Percentiles rank a stretch among this genome's conserved stretches.
Evolutionary conservation across 92 coral and sea anemone genomes (phyloP).

Genomic region (Epizoanthus stellaris): DNA sequence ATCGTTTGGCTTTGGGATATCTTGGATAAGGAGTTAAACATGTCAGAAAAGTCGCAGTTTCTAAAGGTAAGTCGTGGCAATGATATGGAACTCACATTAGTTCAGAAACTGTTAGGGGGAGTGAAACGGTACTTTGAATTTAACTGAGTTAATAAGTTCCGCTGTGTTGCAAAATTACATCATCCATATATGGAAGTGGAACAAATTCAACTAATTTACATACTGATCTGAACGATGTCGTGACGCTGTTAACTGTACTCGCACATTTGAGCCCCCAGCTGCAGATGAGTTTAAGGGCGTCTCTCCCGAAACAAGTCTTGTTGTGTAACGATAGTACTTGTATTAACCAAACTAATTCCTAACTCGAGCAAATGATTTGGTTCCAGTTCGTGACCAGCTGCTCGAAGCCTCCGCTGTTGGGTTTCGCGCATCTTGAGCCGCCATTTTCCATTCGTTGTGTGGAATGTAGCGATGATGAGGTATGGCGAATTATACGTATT

Average conservation of each 20-base stretch:
- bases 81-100: too few relatives aligned
- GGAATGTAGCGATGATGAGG: constrained; percentile 96
- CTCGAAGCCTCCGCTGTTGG: constrained; percentile 96
- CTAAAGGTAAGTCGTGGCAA: constrained; percentile 67
- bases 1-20: constrained; percentile 96
- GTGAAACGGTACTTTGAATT: too few relatives aligned
- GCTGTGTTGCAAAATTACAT: too few relatives aligned
- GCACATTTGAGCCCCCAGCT: too few relatives aligned
- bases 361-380: not conserved
- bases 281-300: too few relatives aligned
- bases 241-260: too few relatives aligned
- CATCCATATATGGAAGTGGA: too few relatives aligned
- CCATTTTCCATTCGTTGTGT: constrained; percentile 97
- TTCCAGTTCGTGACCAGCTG: constrained; percentile 96
- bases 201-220: too few relatives aligned
- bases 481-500: constrained; percentile 13
- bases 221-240: too few relatives aligned
- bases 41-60: constrained; percentile 86
- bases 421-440: constrained; percentile 97
- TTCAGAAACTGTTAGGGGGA: too few relatives aligned
- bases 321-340: not conserved
- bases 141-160: too few relatives aligned
- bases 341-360: not conserved
- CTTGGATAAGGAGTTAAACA: constrained; percentile 88
- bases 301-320: not conserved